Evolutionary conservation across 2,888 invertebrate genomes (phyloP), one percentile per base, ranked within the genome.

Genomic region (Lasius platythorax): DNA sequence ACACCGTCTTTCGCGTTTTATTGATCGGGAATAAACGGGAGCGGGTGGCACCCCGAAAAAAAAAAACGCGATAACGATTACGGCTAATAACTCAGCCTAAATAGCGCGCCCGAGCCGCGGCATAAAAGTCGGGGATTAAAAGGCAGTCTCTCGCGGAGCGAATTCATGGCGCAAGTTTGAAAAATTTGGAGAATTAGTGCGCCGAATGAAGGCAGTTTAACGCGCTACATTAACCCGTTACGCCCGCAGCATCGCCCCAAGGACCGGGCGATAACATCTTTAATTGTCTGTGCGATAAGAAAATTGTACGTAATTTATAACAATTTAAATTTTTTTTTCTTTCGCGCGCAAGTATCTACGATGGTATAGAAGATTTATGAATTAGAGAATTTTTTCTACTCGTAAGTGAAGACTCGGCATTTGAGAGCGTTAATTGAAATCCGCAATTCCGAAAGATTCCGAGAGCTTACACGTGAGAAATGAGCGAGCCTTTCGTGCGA

Each of bases 61-160:
- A 46, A 46, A 56, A 78, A 70, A 70, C 56, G 43, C 18, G 64
- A 23, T 50, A 66, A 66, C 64, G 73, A 79, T 73, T 79, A 73
- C 61, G 28, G 73, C 72, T 73, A 79, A 79, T 73, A 79, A 79
- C n/a, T 79, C 79, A 73, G 58, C 33, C 73, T 79, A 79, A 79
- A 46, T 66, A 73, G 73, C 46, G 72, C 43, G 72, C 33, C 18
- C 40, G 72, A 40, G 53, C 23, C 61, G n/a, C 72, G 53, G 12
- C 33, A 61, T 73, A 79, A 79, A 73, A 79, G 73, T 37, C 79
- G 46, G 46, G 50, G 23, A 73, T 79, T 73, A 79, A 79, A 73
- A 61, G 79, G 30, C 15, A 43, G 56, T 28, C 70, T 37, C 68
- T 30, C 23, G 40, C 28, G 40, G 30, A 30, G 30, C 70, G 72